Conservation (phyloP, 2,888 invertebrate genomes). For the Caradrina clavipalpis region DNA sequence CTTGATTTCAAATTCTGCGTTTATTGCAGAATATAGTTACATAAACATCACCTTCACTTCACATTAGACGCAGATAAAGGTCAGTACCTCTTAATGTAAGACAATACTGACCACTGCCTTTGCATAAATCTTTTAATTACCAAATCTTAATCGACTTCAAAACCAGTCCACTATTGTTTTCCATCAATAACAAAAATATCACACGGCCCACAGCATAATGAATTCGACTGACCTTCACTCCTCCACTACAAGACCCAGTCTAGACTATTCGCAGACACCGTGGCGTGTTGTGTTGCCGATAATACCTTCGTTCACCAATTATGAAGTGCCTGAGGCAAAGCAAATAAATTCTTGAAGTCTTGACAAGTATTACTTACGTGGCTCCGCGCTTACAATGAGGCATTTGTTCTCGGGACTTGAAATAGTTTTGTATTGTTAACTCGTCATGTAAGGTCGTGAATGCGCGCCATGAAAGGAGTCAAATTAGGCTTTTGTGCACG, state of each 20-base stretch:
- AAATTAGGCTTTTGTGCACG: conserved; percentile 11
- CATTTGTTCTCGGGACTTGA: conserved; percentile 36
- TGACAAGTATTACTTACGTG: conserved; percentile 51
- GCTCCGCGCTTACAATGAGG: conserved; percentile 40
- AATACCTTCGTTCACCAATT: conserved; percentile 43
- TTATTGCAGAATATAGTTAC: too few relatives aligned
- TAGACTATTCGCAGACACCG: conserved; percentile 42
- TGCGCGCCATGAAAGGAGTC: not conserved
- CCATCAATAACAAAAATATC: conserved; percentile 29
- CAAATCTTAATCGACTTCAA: conserved; percentile 14
- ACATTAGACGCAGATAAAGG: too few relatives aligned
- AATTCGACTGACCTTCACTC: conserved; percentile 38
- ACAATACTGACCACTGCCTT: not conserved
- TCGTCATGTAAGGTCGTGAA: conserved; percentile 6
- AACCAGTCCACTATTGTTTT: conserved; percentile 37
- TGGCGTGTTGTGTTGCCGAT: conserved; percentile 22
- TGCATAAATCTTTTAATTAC: not conserved
- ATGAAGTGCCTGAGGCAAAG: conserved; percentile 27
- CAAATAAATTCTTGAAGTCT: conserved; percentile 25
- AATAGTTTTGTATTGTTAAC: conserved; percentile 50
- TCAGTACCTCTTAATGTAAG: too few relatives aligned
- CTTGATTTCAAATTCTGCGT: too few relatives aligned
- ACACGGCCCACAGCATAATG: conserved; percentile 40
- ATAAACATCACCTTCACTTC: too few relatives aligned
- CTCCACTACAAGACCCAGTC: conserved; percentile 13